Evolutionary conservation across 2,888 invertebrate genomes (phyloP).

Genomic region (Gymnoscelis rufifasciata): DNA sequence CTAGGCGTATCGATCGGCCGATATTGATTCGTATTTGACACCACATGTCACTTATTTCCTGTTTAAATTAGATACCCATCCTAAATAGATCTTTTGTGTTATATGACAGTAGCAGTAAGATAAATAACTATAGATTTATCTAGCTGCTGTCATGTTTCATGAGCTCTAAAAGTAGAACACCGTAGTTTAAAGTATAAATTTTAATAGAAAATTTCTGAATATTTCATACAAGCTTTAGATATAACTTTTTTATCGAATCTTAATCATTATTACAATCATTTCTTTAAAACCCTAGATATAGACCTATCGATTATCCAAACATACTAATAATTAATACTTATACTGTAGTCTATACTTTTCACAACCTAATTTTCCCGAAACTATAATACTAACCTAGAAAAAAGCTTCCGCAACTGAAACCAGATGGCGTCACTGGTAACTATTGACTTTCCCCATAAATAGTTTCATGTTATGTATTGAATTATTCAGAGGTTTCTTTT

Average conservation of each 20-base stretch:
- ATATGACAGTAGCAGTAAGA: background rate
- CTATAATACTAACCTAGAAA: constrained; percentile 20
- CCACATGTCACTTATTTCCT: background rate
- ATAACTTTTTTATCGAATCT: no score
- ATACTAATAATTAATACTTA: no score
- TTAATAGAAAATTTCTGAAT: no score
- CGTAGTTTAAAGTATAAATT: no score
- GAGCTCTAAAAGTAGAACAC: no score
- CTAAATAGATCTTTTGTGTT: background rate
- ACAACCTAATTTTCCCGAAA: background rate
- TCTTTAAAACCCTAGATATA: no score
- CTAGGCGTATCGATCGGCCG: constrained; percentile 5
- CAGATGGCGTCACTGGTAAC: constrained; percentile 24
- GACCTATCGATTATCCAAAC: no score
- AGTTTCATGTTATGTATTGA: constrained; percentile 13
- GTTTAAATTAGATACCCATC: background rate
- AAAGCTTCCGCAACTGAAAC: constrained; percentile 5
- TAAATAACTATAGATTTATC: no score
- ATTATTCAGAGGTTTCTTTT: constrained; percentile 24
- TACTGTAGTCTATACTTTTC: no score
- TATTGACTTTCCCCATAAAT: constrained; percentile 20
- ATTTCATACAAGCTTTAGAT: no score
- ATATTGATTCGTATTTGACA: background rate
- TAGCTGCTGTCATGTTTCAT: no score
- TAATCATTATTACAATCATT: no score